Evolutionary conservation across 2,797 vertebrate species (phyloP).

Genomic region (Mormyrus hasselquistii): DNA sequence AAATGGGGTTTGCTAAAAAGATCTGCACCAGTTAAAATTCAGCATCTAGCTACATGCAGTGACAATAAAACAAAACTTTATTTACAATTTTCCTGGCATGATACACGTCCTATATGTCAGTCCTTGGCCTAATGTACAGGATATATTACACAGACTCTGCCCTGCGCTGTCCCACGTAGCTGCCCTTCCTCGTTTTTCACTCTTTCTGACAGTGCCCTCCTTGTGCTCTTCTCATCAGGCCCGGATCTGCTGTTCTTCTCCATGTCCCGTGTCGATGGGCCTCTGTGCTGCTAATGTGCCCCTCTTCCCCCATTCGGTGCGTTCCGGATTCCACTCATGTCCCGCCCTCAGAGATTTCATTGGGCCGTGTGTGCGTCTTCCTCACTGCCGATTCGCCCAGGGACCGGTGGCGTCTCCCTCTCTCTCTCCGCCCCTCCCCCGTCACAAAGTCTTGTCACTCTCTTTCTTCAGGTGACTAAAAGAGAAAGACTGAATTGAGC

Average conservation of each 20-base stretch:
- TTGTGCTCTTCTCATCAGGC: constrained; percentile 41
- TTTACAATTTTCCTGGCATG: constrained; percentile 66
- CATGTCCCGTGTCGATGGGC: constrained; percentile 17
- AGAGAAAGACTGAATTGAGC: constrained; percentile 31
- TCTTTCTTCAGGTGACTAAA: constrained; percentile 97
- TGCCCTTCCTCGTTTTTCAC: constrained; percentile 15
- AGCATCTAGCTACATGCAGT: constrained; percentile 75
- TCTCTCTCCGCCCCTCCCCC: constrained; percentile 42
- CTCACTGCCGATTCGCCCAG: constrained; percentile 36
- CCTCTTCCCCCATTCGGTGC: constrained; percentile 31
- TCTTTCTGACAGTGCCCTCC: constrained; percentile 31
- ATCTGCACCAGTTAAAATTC: constrained; percentile 63
- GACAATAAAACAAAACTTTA: constrained; percentile 63
- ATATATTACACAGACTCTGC: constrained; percentile 57
- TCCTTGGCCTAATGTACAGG: constrained; percentile 55
- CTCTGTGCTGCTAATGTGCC: constrained; percentile 28
- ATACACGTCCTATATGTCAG: constrained; percentile 60
- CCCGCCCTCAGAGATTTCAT: constrained; percentile 44
- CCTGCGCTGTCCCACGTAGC: background rate
- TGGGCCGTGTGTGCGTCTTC: constrained; percentile 38
- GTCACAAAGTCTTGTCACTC: constrained; percentile 96
- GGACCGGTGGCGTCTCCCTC: constrained; percentile 27
- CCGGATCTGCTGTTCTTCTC: background rate
- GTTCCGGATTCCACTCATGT: constrained; percentile 37
- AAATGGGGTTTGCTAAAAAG: constrained; percentile 64